Evolutionary conservation across 2,113 vertebrate species (phyloP).

Genomic region (Callopanchax toddi): DNA sequence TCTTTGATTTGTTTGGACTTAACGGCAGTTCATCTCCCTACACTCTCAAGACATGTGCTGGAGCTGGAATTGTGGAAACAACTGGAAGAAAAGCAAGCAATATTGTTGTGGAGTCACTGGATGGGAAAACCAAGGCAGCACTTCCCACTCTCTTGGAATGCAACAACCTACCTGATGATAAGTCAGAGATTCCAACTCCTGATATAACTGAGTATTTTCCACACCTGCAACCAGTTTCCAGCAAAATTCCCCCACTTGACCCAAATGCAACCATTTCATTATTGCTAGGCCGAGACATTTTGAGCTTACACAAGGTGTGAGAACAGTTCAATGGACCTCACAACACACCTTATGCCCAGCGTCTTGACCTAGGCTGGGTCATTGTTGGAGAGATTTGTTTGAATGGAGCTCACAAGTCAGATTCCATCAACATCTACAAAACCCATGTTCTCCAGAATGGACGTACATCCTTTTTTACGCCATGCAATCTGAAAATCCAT

Average conservation of each 20-base stretch:
- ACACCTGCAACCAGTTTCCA: neutral
- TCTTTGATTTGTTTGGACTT: no score
- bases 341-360: neutral
- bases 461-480: no score
- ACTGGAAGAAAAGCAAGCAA: no score
- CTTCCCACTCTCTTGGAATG: no score
- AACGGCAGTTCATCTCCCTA: no score
- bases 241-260: neutral
- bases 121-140: no score
- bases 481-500: neutral
- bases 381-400: neutral
- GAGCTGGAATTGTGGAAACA: no score
- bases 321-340: neutral
- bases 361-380: neutral
- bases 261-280: neutral
- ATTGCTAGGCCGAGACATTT: neutral
- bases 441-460: neutral
- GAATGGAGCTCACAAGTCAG: neutral
- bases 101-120: no score
- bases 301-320: neutral
- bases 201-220: neutral
- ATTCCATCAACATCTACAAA: neutral
- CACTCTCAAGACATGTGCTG: no score
- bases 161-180: no score
- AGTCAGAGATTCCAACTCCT: neutral